Conservation (phyloP, 2,888 invertebrate species). For the Stenolophus ochropezus region DNA sequence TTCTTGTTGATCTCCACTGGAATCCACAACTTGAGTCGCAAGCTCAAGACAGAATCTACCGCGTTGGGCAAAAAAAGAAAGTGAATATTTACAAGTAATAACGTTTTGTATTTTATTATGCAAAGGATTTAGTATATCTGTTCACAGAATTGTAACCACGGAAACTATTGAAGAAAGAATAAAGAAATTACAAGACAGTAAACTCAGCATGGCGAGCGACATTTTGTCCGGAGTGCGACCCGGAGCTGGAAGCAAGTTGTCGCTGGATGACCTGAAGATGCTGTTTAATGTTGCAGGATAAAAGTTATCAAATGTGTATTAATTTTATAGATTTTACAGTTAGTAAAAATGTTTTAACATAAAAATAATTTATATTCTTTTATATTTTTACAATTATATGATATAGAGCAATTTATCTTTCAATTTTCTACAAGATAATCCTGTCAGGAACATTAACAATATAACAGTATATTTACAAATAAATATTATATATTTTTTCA, state of each 20-base stretch:
- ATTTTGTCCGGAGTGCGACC: slow-evolving; percentile 84
- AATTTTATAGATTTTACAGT: too few relatives aligned
- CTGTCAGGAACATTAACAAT: too few relatives aligned
- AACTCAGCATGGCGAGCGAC: slow-evolving; percentile 84
- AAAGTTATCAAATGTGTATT: too few relatives aligned
- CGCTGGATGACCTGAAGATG: slow-evolving; percentile 86
- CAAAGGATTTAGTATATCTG: too few relatives aligned
- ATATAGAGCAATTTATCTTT: too few relatives aligned
- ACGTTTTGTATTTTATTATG: too few relatives aligned
- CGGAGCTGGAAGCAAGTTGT: slow-evolving; percentile 80
- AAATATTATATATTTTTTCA: too few relatives aligned
- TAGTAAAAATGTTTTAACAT: too few relatives aligned
- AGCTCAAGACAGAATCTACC: slow-evolving; percentile 94
- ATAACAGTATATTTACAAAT: too few relatives aligned
- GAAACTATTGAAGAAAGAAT: slow-evolving; percentile 94
- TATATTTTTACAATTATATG: too few relatives aligned
- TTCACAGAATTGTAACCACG: slow-evolving; percentile 83
- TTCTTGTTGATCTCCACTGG: slow-evolving; percentile 95
- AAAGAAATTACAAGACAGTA: slow-evolving; percentile 85
- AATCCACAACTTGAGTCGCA: slow-evolving; percentile 97
- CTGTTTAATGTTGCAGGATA: slow-evolving; percentile 76
- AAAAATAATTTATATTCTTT: too few relatives aligned
- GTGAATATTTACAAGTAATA: slow-evolving; percentile 91
- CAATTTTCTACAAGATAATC: too few relatives aligned
- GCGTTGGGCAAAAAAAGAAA: slow-evolving; percentile 89